phyloP scores from a whole-genome alignment of 2,888 invertebrate species.

The Megamerina dolium region DNA sequence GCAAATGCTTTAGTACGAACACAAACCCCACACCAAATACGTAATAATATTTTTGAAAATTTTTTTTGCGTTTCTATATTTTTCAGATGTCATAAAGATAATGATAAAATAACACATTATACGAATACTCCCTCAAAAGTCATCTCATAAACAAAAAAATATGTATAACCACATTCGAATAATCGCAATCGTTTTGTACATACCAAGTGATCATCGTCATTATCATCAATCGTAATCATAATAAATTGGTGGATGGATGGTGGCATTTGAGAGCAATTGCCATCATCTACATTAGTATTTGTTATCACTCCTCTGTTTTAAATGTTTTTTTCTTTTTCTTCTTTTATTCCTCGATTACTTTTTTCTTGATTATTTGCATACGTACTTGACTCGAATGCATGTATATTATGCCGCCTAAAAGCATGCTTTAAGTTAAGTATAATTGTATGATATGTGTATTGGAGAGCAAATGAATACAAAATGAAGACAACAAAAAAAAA shows the following conservation, averaged over 20 bases:
- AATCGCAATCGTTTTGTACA: not conserved
- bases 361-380: constrained; percentile 13
- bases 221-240: not conserved
- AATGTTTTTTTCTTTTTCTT: not conserved
- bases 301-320: constrained; percentile 9
- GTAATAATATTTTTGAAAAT: too few relatives aligned
- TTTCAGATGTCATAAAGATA: constrained; percentile 14
- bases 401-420: constrained; percentile 4
- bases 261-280: too few relatives aligned
- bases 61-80: too few relatives aligned
- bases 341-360: constrained; percentile 7
- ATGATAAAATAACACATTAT: constrained; percentile 9
- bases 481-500: constrained; percentile 1
- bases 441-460: constrained; percentile 10
- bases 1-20: too few relatives aligned
- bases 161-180: not conserved
- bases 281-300: too few relatives aligned
- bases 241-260: too few relatives aligned
- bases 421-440: not conserved
- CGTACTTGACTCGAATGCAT: too few relatives aligned
- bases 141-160: not conserved
- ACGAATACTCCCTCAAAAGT: not conserved
- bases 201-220: not conserved
- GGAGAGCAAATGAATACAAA: not conserved
- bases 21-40: too few relatives aligned